Evolutionary conservation across 2,113 vertebrate genomes (phyloP), one percentile per base, ranked within the genome.

Genomic region (Poeciliopsis occidentalis): DNA sequence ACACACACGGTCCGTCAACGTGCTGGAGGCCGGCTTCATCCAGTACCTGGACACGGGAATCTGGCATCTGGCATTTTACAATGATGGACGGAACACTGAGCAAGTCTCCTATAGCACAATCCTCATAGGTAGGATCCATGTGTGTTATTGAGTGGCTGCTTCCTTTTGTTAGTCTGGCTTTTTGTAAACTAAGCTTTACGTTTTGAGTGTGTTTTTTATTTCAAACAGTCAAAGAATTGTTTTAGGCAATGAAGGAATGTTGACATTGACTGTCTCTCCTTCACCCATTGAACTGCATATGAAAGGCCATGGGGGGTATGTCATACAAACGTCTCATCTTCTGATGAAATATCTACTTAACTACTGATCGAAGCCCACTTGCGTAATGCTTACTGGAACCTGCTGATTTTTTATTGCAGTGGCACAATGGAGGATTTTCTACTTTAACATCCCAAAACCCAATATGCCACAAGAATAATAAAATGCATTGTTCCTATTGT

Each of bases 1-100:
- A 8, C 95, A 95, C 85, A 80, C 94, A 0, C 94, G 98, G 63
- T 98, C 97, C 0, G 86, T 99, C 73, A 98, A 94, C 30, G 90
- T 98, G 29, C 97, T 97, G 0, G 97, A 99, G 81, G 97, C 97
- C 0, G 97, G 97, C 67, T 99, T 99, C 79, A 98, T 99, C 88
- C 98, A 98, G 86, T 99, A 96, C 91, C 89, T 99, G 89, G 98
- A 98, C 84, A 95, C 96, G 0, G 97, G 98, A n/a, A 97, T 97
- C 91, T 99, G 98, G 98, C 98, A 99, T 74, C 89, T 99, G 94
- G 98, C 98, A 8, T 98, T 99, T 90, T 99, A 99, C 88, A 99
- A 99, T 0, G 98, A 99, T 22, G 98, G 98, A 29, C 97, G 97
- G 82, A 98, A 95, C 79, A 81, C 94, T 0, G 97, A 99, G 51